Conservation (phyloP, 35 echinoderm and acorn worm genomes). For the Hemicentrotus pulcherrimus region DNA sequence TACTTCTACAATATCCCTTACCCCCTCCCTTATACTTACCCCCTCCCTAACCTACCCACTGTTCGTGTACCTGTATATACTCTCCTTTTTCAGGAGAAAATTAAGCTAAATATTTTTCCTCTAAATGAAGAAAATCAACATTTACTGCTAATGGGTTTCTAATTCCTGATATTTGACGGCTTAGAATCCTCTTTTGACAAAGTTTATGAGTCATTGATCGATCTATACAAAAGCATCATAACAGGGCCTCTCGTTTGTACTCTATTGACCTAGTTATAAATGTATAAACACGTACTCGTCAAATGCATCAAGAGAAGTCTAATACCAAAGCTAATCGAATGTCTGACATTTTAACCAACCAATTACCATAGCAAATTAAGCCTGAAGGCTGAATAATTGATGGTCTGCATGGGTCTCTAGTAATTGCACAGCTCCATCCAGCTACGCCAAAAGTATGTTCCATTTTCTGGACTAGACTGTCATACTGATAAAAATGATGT, state of each 20-base stretch:
- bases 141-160: too few relatives aligned
- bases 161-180: too few relatives aligned
- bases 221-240: background rate
- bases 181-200: background rate
- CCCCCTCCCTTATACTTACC: too few relatives aligned
- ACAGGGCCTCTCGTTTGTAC: background rate
- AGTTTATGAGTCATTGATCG: background rate
- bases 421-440: background rate
- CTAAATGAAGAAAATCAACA: too few relatives aligned
- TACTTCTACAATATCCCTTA: too few relatives aligned
- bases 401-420: background rate
- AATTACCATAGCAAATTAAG: slow-evolving; percentile 7
- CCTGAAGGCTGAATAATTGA: slow-evolving; percentile 18
- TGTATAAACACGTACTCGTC: background rate
- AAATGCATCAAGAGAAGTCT: background rate
- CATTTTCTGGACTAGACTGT: background rate
- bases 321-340: slow-evolving; percentile 1
- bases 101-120: too few relatives aligned
- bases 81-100: too few relatives aligned
- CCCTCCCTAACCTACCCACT: too few relatives aligned
- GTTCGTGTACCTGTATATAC: too few relatives aligned
- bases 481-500: background rate
- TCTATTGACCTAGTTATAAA: background rate
- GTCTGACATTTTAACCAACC: slow-evolving; percentile 17
- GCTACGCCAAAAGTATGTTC: background rate